These are phyloP conservation scores for Aurelia coerulea DNA, from an alignment of 30 jellyfish, hydroid and myxozoan genomes.

Conservation along the genomic window DNA sequence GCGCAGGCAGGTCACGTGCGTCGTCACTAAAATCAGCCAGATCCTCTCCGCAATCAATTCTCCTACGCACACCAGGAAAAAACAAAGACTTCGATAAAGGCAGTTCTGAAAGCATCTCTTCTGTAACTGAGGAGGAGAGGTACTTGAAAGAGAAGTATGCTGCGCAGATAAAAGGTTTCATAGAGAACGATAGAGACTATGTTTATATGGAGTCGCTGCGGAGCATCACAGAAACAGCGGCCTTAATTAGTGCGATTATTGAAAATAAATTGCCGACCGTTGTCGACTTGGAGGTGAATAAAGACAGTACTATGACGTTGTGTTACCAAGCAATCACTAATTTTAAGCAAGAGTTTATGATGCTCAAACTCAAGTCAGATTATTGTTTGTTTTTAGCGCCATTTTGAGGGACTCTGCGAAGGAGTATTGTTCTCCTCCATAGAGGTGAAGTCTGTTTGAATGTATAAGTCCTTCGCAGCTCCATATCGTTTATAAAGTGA, in stretches of 20 bases:
- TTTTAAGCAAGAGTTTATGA: slow-evolving; percentile 85
- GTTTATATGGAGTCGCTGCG: slow-evolving; percentile 74
- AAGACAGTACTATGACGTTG: slow-evolving; percentile 54
- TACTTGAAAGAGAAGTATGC: slow-evolving; percentile 49
- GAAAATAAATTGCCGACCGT: slow-evolving; percentile 69
- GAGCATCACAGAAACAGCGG: slow-evolving; percentile 55
- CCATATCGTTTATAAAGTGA: too few species aligned
- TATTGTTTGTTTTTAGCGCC: slow-evolving; percentile 73
- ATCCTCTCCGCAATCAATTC: slow-evolving; percentile 60
- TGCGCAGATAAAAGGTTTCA: slow-evolving; percentile 50
- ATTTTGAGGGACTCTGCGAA: slow-evolving; percentile 4
- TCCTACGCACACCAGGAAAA: slow-evolving; percentile 44
- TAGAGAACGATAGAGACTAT: slow-evolving; percentile 61
- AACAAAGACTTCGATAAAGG: slow-evolving; percentile 42
- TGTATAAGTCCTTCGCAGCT: too few species aligned
- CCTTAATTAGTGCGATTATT: slow-evolving; percentile 29
- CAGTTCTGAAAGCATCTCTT: slow-evolving; percentile 38
- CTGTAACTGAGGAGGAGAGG: slow-evolving; percentile 53
- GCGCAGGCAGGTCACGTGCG: slow-evolving; percentile 46
- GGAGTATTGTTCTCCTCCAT: too few species aligned
- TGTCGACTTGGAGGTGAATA: slow-evolving; percentile 59
- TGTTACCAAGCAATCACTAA: slow-evolving; percentile 64
- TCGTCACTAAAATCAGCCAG: slow-evolving; percentile 37
- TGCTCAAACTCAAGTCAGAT: slow-evolving; percentile 72
- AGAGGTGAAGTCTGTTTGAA: too few species aligned